These are phyloP conservation scores for Hemiscyllium ocellatum DNA, from an alignment of 2,113 vertebrate genomes.

Conservation along the genomic window DNA sequence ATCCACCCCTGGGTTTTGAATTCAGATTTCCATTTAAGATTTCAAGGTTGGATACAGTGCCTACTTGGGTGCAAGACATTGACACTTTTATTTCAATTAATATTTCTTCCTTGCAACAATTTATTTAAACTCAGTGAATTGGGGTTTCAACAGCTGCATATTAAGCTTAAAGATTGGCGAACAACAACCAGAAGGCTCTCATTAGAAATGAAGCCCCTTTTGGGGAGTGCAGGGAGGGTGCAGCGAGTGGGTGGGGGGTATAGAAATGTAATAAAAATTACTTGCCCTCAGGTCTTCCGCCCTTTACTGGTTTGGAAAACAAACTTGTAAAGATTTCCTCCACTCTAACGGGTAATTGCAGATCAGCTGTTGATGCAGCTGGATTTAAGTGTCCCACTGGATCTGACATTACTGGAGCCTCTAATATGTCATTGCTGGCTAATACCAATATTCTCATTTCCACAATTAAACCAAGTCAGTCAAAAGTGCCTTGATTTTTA, in stretches of 20 bases:
- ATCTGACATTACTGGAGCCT: background rate
- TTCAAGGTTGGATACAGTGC: background rate
- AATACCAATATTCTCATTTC: background rate
- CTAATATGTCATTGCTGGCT: background rate
- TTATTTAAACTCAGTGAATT: background rate
- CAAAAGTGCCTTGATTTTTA: background rate
- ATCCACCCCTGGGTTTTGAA: background rate
- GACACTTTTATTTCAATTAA: background rate
- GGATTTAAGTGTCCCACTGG: background rate
- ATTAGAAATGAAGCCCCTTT: background rate
- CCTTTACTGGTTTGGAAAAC: background rate
- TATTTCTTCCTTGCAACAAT: background rate
- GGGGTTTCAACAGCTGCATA: background rate
- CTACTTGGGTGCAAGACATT: background rate
- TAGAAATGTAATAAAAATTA: background rate
- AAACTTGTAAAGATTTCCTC: background rate
- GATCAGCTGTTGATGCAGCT: background rate
- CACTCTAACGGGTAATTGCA: background rate
- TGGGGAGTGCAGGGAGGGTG: too few species aligned
- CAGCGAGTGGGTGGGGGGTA: background rate
- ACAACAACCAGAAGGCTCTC: background rate
- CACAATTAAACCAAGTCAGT: background rate
- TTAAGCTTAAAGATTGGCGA: background rate
- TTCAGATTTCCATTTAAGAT: background rate
- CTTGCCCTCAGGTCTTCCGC: background rate